Base-by-base conservation (phyloP, 2,113 vertebrate species). In the Phainopepla nitens region DNA sequence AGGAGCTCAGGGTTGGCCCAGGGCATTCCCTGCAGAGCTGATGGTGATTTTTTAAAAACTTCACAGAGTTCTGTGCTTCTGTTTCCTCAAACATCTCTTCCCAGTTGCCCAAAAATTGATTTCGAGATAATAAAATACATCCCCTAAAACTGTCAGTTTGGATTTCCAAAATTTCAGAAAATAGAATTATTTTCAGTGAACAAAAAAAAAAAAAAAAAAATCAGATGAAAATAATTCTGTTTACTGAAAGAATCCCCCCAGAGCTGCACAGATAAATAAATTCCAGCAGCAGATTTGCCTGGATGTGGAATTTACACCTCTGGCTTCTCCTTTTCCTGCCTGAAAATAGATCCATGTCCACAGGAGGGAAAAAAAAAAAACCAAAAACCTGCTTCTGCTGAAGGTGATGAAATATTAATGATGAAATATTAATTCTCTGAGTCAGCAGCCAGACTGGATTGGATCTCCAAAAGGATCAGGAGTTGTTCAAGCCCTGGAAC, bases 391-490 rank as follows among this genome's bases (percentile, higher is more conserved):
- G 83, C 39, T 93, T 8, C 47, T 95, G 79, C 44, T 80, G 79
- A 18, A 24, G 45, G 75, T 50, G 56, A 39, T 39, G 39, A n/a
- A 23, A 69, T 77, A 17, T 31, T 5, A 49, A 15, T 96, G 93
- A 80, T 93, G 94, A 95, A 97, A 93, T 93, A 36, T 89, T 60
- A 51, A 87, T 93, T 15, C 24, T 94, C 33, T 91, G 96, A 96
- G 93, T 96, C 94, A 96, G 73, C 42, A 7, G 77, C 78, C 89
- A 87, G 93, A 69, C 91, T 0, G 68, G 96, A 28, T 75, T 42
- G 81, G 15, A 36, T 28, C 69, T 92, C 49, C 29, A 36, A 69
- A 15, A 6, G 13, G 41, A 22, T 23, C 4, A 0, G 54, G 71
- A 82, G 53, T n/a, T 86, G 66, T 69, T 60, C 60, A 61, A n/a